Conservation (phyloP, 2,113 vertebrate species). For the Labrus mixtus region DNA sequence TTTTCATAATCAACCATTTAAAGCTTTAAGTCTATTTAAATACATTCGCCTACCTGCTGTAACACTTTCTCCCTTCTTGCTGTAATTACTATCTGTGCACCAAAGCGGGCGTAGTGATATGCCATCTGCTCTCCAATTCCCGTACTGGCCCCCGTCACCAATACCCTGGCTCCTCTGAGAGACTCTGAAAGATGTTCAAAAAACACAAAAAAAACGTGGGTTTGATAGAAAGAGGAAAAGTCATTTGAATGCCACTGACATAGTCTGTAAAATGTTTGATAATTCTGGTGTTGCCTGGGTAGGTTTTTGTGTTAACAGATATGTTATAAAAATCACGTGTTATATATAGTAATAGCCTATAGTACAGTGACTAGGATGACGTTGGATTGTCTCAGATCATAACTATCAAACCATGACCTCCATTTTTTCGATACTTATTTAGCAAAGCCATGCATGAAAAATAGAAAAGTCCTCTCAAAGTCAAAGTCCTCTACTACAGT, state of each 20-base stretch:
- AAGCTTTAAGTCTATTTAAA: background rate
- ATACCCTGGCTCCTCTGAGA: slow-evolving; percentile 83
- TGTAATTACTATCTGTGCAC: slow-evolving; percentile 88
- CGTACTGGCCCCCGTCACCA: slow-evolving; percentile 89
- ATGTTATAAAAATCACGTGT: too few relatives aligned
- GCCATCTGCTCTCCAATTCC: slow-evolving; percentile 92
- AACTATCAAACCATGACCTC: too few relatives aligned
- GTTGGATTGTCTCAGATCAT: too few relatives aligned
- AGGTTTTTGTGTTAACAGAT: too few relatives aligned
- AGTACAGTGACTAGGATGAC: too few relatives aligned
- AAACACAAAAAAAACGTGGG: background rate
- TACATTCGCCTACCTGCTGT: slow-evolving; percentile 81
- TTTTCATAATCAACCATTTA: background rate
- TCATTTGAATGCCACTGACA: too few relatives aligned
- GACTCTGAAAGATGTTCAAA: slow-evolving; percentile 71
- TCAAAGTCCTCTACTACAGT: background rate
- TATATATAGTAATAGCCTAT: too few relatives aligned
- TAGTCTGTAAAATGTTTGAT: too few relatives aligned
- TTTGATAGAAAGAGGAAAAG: background rate
- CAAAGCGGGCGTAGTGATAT: slow-evolving; percentile 86
- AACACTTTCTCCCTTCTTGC: slow-evolving; percentile 85
- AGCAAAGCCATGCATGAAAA: background rate
- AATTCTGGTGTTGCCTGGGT: too few relatives aligned
- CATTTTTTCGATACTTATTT: background rate
- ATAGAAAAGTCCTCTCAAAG: slow-evolving; percentile 12